These are phyloP conservation scores for Mareca strepera DNA, from an alignment of 2,797 vertebrate species.

Conservation along the genomic window DNA sequence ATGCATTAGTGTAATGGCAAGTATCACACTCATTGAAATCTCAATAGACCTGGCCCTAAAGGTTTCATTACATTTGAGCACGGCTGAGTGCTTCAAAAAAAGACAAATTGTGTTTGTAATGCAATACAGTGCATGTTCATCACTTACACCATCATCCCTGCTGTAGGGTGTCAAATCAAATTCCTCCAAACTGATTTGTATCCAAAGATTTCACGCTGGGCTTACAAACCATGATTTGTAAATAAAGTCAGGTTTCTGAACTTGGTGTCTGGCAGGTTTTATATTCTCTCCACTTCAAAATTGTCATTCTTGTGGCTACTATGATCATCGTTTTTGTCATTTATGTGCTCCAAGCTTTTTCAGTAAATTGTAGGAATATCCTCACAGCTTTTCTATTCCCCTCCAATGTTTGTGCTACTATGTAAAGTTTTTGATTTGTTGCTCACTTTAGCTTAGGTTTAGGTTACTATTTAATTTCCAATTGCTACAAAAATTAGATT, in stretches of 20 bases:
- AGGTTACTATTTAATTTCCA: background rate
- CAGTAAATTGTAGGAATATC: background rate
- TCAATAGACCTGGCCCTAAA: background rate
- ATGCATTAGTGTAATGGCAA: constrained; percentile 23
- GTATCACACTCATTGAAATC: background rate
- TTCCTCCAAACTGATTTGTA: constrained; percentile 26
- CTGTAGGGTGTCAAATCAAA: constrained; percentile 14
- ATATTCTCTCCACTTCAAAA: background rate
- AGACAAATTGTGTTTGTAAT: background rate
- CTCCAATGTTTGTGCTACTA: background rate
- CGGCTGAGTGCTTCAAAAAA: background rate
- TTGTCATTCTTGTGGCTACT: background rate
- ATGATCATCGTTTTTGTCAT: background rate
- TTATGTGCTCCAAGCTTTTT: background rate
- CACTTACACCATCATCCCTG: background rate
- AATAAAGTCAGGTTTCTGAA: constrained; percentile 16
- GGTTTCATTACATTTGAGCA: constrained; percentile 38
- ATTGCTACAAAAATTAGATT: background rate
- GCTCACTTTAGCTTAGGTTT: background rate
- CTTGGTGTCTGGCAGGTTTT: background rate
- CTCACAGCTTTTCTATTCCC: background rate
- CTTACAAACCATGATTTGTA: constrained; percentile 37
- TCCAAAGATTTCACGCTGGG: constrained; percentile 53
- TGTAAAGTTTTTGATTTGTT: background rate
- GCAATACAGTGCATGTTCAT: background rate